Evolutionary conservation across 2,797 vertebrate species (phyloP).

Genomic region (Apodemus agrarius): DNA sequence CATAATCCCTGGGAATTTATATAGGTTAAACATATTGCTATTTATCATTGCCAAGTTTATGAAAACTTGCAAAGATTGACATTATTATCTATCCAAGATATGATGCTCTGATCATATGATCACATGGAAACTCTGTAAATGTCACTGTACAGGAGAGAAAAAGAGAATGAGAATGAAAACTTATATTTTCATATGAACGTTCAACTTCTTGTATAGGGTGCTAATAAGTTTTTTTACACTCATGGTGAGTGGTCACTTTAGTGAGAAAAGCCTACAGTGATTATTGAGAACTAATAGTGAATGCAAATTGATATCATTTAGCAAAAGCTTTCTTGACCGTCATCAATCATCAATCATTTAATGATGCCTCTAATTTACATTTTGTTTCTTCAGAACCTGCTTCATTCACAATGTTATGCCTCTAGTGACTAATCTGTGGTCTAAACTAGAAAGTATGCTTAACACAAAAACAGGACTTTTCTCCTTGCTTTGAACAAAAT

Average conservation of each 20-base stretch:
- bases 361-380: background rate
- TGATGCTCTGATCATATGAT: background rate
- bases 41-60: conserved; percentile 21
- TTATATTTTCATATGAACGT: background rate
- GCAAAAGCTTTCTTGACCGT: background rate
- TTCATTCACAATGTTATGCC: background rate
- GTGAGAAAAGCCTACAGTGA: background rate
- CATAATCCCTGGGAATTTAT: background rate
- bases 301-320: background rate
- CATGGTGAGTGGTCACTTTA: background rate
- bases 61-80: background rate
- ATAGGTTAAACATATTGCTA: background rate
- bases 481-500: background rate
- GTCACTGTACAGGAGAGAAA: background rate
- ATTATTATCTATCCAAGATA: background rate
- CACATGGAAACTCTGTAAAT: background rate
- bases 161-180: background rate
- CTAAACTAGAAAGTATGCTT: background rate
- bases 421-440: background rate
- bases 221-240: background rate
- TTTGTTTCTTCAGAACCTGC: conserved; percentile 21
- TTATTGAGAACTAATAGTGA: background rate
- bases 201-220: background rate
- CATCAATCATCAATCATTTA: background rate
- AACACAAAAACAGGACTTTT: background rate